Percentiles rank a stretch among this genome's conserved stretches.
Evolutionary conservation across 92 coral and sea anemone genomes (phyloP).

Genomic region (Diadumene lineata): DNA sequence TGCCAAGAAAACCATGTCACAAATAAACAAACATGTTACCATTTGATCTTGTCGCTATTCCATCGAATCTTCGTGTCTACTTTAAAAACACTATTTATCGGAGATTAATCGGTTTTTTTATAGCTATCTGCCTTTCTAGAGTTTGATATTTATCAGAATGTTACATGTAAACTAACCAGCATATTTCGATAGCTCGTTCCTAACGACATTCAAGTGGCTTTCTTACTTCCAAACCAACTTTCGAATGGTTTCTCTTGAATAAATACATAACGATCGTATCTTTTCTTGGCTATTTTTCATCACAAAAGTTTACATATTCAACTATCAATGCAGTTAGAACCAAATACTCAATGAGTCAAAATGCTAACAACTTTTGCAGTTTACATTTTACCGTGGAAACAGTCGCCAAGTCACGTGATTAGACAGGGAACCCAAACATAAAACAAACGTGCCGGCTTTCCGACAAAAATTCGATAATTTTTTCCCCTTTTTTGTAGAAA

Average conservation of each 20-base stretch:
- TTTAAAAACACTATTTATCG: background rate
- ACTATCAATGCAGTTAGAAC: background rate
- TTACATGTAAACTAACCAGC: background rate
- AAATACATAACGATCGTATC: background rate
- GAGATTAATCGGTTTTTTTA: background rate
- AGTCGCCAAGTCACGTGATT: constrained; percentile 18
- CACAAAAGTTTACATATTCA: background rate
- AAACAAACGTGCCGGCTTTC: background rate
- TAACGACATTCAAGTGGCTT: constrained; percentile 13
- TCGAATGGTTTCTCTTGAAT: background rate
- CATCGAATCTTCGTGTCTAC: background rate
- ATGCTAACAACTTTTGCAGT: constrained; percentile 21
- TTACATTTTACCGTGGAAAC: constrained; percentile 53
- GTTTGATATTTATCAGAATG: background rate
- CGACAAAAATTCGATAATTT: background rate
- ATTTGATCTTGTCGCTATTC: background rate
- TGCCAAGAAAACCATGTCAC: background rate
- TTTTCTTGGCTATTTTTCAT: constrained; percentile 6
- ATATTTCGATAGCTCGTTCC: background rate
- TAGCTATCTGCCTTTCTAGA: background rate
- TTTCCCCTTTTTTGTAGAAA: background rate
- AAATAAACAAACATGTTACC: background rate
- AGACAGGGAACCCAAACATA: constrained; percentile 26
- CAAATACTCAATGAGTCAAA: constrained; percentile 6
- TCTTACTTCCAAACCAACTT: background rate